These are phyloP conservation scores for Probosciger aterrimus DNA, from an alignment of 2,113 vertebrate species.

Conservation along the genomic window DNA sequence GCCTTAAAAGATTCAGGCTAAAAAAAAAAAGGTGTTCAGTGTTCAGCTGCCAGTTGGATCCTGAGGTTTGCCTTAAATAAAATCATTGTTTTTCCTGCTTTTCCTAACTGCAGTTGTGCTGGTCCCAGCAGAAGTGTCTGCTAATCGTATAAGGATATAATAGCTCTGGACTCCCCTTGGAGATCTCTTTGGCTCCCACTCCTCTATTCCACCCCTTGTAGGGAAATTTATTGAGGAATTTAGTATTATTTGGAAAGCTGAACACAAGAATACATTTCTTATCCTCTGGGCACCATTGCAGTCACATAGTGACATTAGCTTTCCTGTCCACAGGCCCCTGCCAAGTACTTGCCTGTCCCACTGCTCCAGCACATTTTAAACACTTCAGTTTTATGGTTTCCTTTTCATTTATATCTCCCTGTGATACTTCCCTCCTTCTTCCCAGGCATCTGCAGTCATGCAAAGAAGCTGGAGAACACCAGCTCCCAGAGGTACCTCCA, in stretches of 20 bases:
- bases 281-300: not conserved
- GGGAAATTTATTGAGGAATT: not conserved
- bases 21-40: accelerated
- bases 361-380: not conserved
- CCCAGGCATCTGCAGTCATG: not conserved
- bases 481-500: not conserved
- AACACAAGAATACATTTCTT: not conserved
- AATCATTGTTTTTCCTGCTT: not conserved
- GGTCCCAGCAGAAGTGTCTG: not conserved
- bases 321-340: not conserved
- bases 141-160: not conserved
- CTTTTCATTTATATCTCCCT: not conserved
- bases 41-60: not conserved
- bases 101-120: not conserved
- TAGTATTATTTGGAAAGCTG: not conserved
- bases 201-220: not conserved
- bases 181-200: not conserved
- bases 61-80: not conserved
- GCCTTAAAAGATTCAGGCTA: not conserved
- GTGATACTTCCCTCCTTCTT: not conserved
- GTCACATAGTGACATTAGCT: not conserved
- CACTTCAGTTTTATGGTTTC: not conserved
- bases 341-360: not conserved
- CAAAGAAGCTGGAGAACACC: not conserved
- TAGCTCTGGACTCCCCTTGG: not conserved